Percentiles rank a stretch among this genome's conserved stretches.
These are phyloP conservation scores for Pterobdella sp. DNA, from an alignment of 2,888 invertebrate genomes.

Conservation along the genomic window DNA sequence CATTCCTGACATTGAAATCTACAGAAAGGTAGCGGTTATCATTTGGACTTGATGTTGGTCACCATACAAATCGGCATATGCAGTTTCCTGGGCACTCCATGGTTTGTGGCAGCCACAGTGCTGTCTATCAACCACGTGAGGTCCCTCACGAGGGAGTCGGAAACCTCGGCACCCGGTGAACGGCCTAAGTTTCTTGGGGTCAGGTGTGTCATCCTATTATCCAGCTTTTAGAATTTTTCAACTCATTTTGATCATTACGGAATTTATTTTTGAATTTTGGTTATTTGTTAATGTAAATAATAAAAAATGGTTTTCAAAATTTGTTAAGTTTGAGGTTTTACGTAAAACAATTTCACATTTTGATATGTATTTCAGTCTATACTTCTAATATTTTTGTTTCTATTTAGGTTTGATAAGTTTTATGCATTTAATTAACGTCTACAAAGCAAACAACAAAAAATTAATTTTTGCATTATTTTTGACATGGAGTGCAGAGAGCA, in stretches of 20 bases:
- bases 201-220: constrained; percentile 54
- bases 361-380: not conserved
- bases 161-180: constrained; percentile 93
- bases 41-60: constrained; percentile 82
- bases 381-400: constrained; percentile 1
- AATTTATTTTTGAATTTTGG: not conserved
- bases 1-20: too few species aligned
- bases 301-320: not conserved
- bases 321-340: not conserved
- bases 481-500: constrained; percentile 54
- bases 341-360: constrained; percentile 1
- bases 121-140: constrained; percentile 95
- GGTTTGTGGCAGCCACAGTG: constrained; percentile 81
- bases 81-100: constrained; percentile 77
- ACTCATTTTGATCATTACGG: not conserved
- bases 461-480: not conserved
- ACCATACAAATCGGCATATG: constrained; percentile 80
- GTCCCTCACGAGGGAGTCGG: constrained; percentile 85
- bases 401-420: not conserved
- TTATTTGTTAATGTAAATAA: too few species aligned
- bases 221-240: not conserved
- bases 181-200: constrained; percentile 92
- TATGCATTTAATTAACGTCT: not conserved
- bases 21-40: constrained; percentile 89
- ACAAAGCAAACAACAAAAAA: not conserved